phyloP scores from a whole-genome alignment of 2,113 vertebrate genomes.

The Caracal caracal region DNA sequence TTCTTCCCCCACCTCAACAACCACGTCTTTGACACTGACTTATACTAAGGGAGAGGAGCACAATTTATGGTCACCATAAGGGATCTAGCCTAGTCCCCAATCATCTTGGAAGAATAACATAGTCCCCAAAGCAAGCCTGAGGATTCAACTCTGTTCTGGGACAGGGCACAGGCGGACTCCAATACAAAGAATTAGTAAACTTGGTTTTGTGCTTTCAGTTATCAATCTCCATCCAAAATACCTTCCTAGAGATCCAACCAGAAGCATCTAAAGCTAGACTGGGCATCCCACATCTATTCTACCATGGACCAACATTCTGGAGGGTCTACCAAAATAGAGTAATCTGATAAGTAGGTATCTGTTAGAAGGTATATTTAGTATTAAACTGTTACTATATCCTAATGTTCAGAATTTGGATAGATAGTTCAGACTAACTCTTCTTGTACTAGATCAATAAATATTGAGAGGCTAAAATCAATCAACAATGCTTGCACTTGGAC shows the following conservation, averaged over 20 bases:
- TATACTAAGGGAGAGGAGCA: background rate
- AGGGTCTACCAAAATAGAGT: conserved; percentile 12
- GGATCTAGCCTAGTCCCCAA: background rate
- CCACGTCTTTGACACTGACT: background rate
- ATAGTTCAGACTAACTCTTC: background rate
- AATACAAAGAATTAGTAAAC: conserved; percentile 9
- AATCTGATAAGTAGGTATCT: background rate
- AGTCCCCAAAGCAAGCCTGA: background rate
- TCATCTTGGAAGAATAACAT: background rate
- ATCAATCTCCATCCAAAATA: conserved; percentile 2
- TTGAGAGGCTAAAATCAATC: conserved; percentile 22
- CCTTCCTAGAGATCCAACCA: background rate
- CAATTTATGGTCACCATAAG: background rate
- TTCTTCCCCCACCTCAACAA: background rate
- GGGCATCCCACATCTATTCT: background rate
- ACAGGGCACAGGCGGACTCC: background rate
- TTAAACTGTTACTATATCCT: background rate
- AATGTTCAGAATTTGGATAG: background rate
- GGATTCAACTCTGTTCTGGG: background rate
- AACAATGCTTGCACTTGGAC: background rate
- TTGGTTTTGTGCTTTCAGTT: background rate
- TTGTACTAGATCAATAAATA: background rate
- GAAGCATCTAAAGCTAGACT: background rate
- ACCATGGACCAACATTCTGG: background rate
- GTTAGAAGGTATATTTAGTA: background rate